Conservation (phyloP, 1,140 invertebrate genomes). For the Ericerus pela region DNA sequence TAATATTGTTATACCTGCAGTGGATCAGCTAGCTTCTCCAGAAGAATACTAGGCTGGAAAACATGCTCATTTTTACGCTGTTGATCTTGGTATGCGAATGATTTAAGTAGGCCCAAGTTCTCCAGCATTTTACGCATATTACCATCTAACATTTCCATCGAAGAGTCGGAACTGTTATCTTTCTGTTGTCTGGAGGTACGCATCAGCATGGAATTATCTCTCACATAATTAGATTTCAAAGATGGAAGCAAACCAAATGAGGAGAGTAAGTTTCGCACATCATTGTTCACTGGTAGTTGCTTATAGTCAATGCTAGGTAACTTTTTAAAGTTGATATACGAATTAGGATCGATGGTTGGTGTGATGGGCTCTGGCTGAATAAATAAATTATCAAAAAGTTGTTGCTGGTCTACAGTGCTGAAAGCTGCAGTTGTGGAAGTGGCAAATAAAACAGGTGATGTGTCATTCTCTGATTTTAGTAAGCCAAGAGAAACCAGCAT, state of each 20-base stretch:
- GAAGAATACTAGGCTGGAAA: background rate
- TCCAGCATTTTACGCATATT: background rate
- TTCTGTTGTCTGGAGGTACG: constrained; percentile 1
- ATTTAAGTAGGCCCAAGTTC: background rate
- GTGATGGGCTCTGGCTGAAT: background rate
- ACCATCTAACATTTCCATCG: background rate
- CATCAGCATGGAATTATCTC: too few relatives aligned
- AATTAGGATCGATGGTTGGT: constrained; percentile 29
- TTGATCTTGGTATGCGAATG: background rate
- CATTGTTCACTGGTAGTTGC: constrained; percentile 26
- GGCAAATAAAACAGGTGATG: too few relatives aligned
- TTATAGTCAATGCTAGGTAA: constrained; percentile 31
- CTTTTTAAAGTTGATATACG: constrained; percentile 42
- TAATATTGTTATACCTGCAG: too few relatives aligned
- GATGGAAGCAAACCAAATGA: constrained; percentile 37
- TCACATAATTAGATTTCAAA: constrained; percentile 7
- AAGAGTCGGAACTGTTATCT: background rate
- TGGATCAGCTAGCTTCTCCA: background rate
- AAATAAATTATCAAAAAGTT: background rate
- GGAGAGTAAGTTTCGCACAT: constrained; percentile 40
- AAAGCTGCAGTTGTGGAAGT: background rate
- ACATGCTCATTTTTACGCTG: background rate
- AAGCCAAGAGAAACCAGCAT: background rate
- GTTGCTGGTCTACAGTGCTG: background rate
- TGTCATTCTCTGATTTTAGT: background rate